phyloP scores from a whole-genome alignment of 2,113 vertebrate species.

The Thalassarche chlororhynchos region DNA sequence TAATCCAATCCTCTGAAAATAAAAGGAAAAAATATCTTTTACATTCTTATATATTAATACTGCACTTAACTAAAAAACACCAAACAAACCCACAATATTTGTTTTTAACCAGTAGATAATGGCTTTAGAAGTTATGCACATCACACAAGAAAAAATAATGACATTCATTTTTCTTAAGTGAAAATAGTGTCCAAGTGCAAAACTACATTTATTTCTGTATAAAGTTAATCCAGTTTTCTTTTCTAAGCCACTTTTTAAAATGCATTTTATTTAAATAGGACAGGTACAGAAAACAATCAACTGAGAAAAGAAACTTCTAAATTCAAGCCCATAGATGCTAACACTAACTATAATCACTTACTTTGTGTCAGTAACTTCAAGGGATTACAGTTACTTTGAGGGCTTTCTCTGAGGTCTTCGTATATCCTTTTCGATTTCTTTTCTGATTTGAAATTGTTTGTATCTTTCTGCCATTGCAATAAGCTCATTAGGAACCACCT shows the following conservation, averaged over 20 bases:
- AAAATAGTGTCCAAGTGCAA: background rate
- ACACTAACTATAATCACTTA: background rate
- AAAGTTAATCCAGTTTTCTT: background rate
- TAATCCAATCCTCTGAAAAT: background rate
- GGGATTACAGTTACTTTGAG: conserved; percentile 1
- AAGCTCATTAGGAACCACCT: conserved; percentile 89
- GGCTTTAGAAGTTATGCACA: background rate
- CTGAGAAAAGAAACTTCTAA: background rate
- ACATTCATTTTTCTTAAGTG: background rate
- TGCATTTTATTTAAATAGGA: background rate
- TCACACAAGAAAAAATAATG: background rate
- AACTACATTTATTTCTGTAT: background rate
- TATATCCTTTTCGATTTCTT: conserved; percentile 76
- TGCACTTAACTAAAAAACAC: background rate
- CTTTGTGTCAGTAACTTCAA: background rate
- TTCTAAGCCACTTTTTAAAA: background rate
- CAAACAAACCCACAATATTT: background rate
- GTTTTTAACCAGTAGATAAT: background rate
- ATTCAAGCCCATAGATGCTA: background rate
- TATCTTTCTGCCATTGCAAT: conserved; percentile 89
- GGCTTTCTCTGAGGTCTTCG: conserved; percentile 23
- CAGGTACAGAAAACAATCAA: background rate
- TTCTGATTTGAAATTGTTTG: conserved; percentile 77
- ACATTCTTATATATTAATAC: background rate
- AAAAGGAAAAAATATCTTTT: background rate